These are phyloP conservation scores for Axis porcinus DNA, from an alignment of 2,113 vertebrate genomes.

Conservation along the genomic window DNA sequence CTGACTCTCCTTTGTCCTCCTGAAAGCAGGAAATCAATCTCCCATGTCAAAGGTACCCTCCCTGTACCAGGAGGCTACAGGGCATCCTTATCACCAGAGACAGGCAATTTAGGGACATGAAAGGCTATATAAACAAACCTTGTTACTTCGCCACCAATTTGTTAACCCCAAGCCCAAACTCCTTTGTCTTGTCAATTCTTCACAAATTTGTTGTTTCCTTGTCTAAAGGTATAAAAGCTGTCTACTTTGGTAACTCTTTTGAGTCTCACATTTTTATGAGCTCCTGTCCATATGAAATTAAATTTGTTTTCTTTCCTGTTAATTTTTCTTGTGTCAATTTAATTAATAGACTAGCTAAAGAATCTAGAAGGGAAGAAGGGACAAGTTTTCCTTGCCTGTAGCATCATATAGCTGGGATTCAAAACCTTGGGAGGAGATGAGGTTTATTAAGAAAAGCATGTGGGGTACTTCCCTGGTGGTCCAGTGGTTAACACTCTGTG, in stretches of 20 bases:
- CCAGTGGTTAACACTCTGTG: background rate
- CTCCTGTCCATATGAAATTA: background rate
- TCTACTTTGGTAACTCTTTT: background rate
- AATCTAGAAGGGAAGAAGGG: background rate
- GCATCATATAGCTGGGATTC: background rate
- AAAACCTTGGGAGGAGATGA: background rate
- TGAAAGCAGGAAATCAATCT: background rate
- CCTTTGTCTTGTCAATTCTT: background rate
- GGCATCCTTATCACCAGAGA: background rate
- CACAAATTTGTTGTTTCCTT: background rate
- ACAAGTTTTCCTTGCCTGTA: background rate
- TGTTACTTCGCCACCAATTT: background rate
- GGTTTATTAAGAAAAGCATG: background rate
- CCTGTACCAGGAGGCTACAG: background rate
- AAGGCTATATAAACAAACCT: background rate
- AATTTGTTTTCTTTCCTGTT: background rate
- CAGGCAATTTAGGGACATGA: background rate
- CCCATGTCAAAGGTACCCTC: background rate
- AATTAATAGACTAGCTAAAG: background rate
- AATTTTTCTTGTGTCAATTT: background rate
- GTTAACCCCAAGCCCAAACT: background rate
- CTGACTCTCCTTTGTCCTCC: background rate
- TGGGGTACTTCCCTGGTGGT: background rate
- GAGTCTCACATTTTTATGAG: background rate
- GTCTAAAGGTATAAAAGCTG: background rate